These are phyloP conservation scores for Gavialis gangeticus DNA, from an alignment of 2,113 vertebrate species.

Conservation along the genomic window DNA sequence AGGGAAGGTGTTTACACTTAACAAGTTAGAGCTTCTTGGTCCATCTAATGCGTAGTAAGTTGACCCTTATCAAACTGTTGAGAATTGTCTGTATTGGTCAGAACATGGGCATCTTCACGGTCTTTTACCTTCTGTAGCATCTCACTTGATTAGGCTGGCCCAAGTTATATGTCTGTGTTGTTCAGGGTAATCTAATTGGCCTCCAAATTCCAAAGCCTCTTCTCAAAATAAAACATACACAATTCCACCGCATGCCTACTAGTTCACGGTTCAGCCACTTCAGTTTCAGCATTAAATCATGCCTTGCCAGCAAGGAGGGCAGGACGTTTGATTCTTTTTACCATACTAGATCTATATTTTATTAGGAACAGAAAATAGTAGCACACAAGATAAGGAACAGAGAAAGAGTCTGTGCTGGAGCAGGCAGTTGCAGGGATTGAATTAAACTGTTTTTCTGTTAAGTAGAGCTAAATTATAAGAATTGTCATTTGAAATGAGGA, in stretches of 20 bases:
- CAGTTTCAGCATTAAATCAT: background rate
- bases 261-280: background rate
- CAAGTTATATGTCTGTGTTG: background rate
- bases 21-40: background rate
- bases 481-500: background rate
- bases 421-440: background rate
- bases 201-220: background rate
- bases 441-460: background rate
- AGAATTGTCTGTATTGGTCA: background rate
- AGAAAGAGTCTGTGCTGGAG: background rate
- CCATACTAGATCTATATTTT: background rate
- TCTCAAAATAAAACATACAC: conserved; percentile 5
- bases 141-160: conserved; percentile 1
- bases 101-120: background rate
- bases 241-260: background rate
- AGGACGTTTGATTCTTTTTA: background rate
- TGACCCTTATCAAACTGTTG: background rate
- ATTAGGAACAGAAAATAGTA: background rate
- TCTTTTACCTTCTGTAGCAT: background rate
- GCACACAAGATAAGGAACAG: background rate
- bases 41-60: background rate
- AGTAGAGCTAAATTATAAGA: background rate
- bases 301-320: background rate
- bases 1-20: background rate
- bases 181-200: conserved; percentile 26